Evolutionary conservation across 1,140 invertebrate genomes (phyloP).

Genomic region (Paraescarpia echinospica): DNA sequence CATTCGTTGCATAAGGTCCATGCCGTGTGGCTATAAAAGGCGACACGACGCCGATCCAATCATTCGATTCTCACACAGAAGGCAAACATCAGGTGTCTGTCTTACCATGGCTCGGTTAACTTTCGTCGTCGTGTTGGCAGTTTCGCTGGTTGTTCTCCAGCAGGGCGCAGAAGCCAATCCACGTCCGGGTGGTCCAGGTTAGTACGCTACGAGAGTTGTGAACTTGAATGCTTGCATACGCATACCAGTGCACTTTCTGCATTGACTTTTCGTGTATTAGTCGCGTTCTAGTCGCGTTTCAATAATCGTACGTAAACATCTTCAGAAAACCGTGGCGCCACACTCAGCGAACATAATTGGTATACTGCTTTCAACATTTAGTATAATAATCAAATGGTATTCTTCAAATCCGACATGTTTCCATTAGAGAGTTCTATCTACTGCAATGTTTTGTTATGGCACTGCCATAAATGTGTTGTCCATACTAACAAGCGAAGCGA

Average conservation of each 20-base stretch:
- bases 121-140: neutral
- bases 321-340: neutral
- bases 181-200: neutral
- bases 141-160: neutral
- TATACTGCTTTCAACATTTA: no score
- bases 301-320: neutral
- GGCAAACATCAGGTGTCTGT: neutral
- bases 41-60: neutral
- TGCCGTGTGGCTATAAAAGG: neutral
- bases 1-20: neutral
- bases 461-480: no score
- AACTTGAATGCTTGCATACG: neutral
- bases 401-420: no score
- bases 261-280: neutral
- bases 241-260: neutral
- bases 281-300: neutral
- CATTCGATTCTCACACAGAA: neutral
- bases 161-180: no score
- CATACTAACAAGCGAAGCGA: no score
- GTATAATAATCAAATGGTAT: no score
- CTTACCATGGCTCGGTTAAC: neutral
- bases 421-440: no score
- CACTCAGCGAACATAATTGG: no score
- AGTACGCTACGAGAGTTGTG: neutral
- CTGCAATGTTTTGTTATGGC: no score